These are phyloP conservation scores for Xestia xanthographa DNA, from an alignment of 2,888 invertebrate genomes.

Conservation along the genomic window DNA sequence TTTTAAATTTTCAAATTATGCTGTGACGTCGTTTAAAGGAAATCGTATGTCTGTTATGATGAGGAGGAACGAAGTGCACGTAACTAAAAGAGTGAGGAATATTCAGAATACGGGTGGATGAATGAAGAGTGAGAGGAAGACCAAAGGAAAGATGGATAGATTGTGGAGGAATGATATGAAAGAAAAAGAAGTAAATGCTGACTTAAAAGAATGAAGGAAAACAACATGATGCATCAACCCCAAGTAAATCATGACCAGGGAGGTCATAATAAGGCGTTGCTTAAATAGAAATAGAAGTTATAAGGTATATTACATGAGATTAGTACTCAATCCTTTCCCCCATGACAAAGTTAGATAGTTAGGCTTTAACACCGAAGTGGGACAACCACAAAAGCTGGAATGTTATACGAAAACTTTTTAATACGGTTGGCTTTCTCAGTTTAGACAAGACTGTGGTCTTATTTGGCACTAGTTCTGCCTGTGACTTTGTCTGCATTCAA, in stretches of 20 bases:
- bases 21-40: too few relatives aligned
- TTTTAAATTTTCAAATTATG: background rate
- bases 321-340: background rate
- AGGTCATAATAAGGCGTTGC: background rate
- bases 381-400: constrained; percentile 1
- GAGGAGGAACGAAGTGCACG: too few relatives aligned
- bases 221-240: too few relatives aligned
- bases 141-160: too few relatives aligned
- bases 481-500: background rate
- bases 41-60: too few relatives aligned
- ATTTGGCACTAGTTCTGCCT: background rate
- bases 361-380: constrained; percentile 1
- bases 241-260: too few relatives aligned
- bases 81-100: too few relatives aligned
- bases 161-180: too few relatives aligned
- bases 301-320: background rate
- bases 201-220: too few relatives aligned
- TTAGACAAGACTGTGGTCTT: background rate
- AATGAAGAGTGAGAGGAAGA: too few relatives aligned
- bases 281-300: background rate
- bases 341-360: background rate
- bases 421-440: background rate
- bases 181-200: too few relatives aligned
- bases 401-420: constrained; percentile 3
- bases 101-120: too few relatives aligned